These are phyloP conservation scores for Calliphora vicina DNA, from an alignment of 1,140 invertebrate species.

Conservation along the genomic window DNA sequence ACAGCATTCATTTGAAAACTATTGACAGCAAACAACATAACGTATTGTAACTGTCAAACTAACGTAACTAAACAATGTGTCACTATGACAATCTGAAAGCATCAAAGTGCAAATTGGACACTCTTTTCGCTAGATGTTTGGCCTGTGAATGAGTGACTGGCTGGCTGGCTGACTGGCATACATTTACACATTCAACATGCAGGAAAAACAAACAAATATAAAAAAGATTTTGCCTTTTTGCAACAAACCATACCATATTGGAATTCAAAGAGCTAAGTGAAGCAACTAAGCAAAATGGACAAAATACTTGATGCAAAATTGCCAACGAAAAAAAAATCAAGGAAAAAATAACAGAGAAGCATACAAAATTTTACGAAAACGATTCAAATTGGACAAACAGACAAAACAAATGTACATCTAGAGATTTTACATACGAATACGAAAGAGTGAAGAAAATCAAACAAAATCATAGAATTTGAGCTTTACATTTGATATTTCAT, in stretches of 20 bases:
- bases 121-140: conserved; percentile 20
- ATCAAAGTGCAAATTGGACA: conserved; percentile 35
- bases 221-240: neutral
- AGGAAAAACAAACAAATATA: conserved; percentile 5
- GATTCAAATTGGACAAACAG: conserved; percentile 32
- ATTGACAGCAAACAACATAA: conserved; percentile 33
- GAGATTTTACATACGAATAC: neutral
- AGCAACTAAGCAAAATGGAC: neutral
- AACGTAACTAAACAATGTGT: conserved; percentile 35
- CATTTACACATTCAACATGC: neutral
- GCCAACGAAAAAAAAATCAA: neutral
- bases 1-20: conserved; percentile 37
- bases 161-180: neutral
- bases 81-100: conserved; percentile 35
- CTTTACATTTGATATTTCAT: neutral
- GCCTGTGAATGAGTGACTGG: neutral
- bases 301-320: conserved; percentile 20
- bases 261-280: neutral
- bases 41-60: conserved; percentile 33
- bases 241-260: neutral
- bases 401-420: neutral
- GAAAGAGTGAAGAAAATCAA: neutral
- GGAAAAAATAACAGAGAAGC: no score
- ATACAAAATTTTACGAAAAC: conserved; percentile 3
- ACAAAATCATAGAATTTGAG: neutral